Base-by-base conservation (phyloP, 2,113 vertebrate species). In the Myanophis thanlyinensis region DNA sequence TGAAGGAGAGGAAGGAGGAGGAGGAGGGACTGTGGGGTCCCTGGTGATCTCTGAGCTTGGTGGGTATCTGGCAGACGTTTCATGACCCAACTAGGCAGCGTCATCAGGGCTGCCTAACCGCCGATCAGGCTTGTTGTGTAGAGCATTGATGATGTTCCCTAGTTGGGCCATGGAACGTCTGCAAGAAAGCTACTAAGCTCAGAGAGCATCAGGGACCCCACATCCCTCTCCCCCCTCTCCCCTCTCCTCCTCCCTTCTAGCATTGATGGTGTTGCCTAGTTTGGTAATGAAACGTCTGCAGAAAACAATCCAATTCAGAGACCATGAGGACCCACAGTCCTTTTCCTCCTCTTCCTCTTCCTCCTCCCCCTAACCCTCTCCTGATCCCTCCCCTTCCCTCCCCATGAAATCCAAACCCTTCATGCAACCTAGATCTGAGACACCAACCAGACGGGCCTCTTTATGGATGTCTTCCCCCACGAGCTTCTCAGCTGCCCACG, bases 391-490 rank as follows among this genome's bases (percentile, higher is more conserved):
- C 59, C 25, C 59, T 13, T 0, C 62, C 67, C 35, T 9, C 67
- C 35, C 59, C 30, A 25, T 13, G 40, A 73, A 80, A 47, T 35
- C 12, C n/a, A n/a, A 49, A 4, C 22, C 22, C 20, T 80, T 30
- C 35, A 2, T 12, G 5, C 62, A 40, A 12, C 27, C 62, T 67
- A 46, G 11, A 27, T 23, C n/a, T 90, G 9, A 23, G 46, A 51
- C 1, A 15, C 18, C 0, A 18, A 40, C 35, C 35, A 3, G 3
- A 3, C 6, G 3, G 35, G 7, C 15, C 15, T 35, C n/a, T 73
- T 35, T 0, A 5, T 20, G 67, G 67, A 18, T 2, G 3, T n/a
- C n/a, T n/a, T n/a, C 27, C 3, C 3, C 15, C 44, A 4, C 25
- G 2, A 1, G 6, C 9, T 18, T 48, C 44, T n/a, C 3, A 67